A percentile compares a stretch with the other conserved stretches of the same genome.
Evolutionary conservation across 2,888 invertebrate genomes (phyloP).

Genomic region (Anoplius nigerrimus): DNA sequence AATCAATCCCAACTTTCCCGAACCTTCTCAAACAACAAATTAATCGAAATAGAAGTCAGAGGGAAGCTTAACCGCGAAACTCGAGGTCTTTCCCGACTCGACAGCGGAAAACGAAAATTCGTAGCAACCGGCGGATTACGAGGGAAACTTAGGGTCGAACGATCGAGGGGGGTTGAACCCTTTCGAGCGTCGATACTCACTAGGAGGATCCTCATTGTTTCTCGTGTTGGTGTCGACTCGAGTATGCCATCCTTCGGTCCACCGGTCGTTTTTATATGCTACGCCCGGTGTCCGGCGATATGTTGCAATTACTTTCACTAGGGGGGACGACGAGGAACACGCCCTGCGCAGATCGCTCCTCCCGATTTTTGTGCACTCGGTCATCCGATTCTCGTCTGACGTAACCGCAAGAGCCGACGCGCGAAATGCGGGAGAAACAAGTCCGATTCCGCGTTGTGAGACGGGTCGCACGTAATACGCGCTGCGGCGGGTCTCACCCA

Average conservation of each 20-base stretch:
- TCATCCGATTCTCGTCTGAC: slow-evolving; percentile 59
- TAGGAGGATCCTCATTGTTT: slow-evolving; percentile 61
- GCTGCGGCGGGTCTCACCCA: neutral
- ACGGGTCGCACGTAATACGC: slow-evolving; percentile 17
- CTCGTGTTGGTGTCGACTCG: slow-evolving; percentile 48
- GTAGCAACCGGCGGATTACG: neutral
- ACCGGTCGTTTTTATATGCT: slow-evolving; percentile 62
- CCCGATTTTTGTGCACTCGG: slow-evolving; percentile 43
- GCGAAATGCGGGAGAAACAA: slow-evolving; percentile 29
- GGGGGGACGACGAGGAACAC: slow-evolving; percentile 41
- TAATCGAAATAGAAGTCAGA: no score
- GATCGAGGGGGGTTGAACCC: neutral
- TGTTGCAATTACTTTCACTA: slow-evolving; percentile 63
- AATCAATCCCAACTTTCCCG: no score
- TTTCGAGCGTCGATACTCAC: slow-evolving; percentile 57
- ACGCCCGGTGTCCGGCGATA: slow-evolving; percentile 43
- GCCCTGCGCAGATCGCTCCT: slow-evolving; percentile 48
- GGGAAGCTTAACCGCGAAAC: no score
- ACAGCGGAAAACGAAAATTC: no score
- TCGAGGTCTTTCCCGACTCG: no score
- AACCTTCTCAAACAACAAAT: no score
- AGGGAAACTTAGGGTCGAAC: neutral
- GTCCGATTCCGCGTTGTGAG: slow-evolving; percentile 44
- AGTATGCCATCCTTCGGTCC: slow-evolving; percentile 56
- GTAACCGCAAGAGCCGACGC: slow-evolving; percentile 42